Percentiles rank a stretch among this genome's conserved stretches.
phyloP scores from a whole-genome alignment of 2,888 invertebrate genomes.

The Keiferia lycopersicella region DNA sequence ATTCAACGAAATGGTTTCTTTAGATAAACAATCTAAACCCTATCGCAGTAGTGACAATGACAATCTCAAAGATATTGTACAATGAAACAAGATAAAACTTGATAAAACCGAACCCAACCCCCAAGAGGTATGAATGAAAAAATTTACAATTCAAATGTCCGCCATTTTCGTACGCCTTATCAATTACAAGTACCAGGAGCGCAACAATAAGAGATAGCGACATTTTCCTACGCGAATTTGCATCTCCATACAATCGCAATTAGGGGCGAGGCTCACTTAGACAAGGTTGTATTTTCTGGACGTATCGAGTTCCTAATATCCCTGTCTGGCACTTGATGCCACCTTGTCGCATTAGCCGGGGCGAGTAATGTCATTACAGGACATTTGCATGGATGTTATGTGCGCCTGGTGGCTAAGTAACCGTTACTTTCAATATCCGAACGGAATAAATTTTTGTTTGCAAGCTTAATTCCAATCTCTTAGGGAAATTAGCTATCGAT shows the following conservation, averaged over 20 bases:
- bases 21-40: neutral
- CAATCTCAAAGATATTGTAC: slow-evolving; percentile 26
- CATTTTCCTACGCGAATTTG: slow-evolving; percentile 62
- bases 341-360: slow-evolving; percentile 47
- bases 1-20: too few species aligned
- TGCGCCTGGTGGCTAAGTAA: slow-evolving; percentile 56
- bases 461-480: slow-evolving; percentile 18
- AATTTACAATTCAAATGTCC: slow-evolving; percentile 73
- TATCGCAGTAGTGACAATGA: slow-evolving; percentile 26
- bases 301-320: slow-evolving; percentile 53
- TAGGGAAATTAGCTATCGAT: slow-evolving; percentile 21
- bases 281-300: slow-evolving; percentile 51
- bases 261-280: slow-evolving; percentile 57
- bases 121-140: slow-evolving; percentile 51
- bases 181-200: slow-evolving; percentile 74
- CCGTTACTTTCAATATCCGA: slow-evolving; percentile 64
- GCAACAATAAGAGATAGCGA: slow-evolving; percentile 62
- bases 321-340: slow-evolving; percentile 44
- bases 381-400: slow-evolving; percentile 70
- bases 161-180: slow-evolving; percentile 63
- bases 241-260: slow-evolving; percentile 60
- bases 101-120: slow-evolving; percentile 32
- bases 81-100: slow-evolving; percentile 29
- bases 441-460: slow-evolving; percentile 48
- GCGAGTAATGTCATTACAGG: slow-evolving; percentile 59